Evolutionary conservation across 1,140 invertebrate species (phyloP).

Genomic region (Meloidogyne chitwoodi): DNA sequence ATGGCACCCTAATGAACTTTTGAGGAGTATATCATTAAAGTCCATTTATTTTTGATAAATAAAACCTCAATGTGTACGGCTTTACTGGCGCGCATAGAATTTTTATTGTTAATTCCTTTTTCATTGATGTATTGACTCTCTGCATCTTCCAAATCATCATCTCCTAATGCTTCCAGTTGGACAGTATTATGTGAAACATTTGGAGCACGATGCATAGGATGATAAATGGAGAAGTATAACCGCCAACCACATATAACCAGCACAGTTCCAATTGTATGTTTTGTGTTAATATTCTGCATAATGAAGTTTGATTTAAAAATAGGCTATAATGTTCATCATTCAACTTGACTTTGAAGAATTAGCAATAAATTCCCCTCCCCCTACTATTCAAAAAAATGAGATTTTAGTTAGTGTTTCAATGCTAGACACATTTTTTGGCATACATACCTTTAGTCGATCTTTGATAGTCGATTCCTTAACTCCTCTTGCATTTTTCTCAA

Average conservation of each 20-base stretch:
- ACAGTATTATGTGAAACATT: conserved; percentile 16
- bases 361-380: too few relatives aligned
- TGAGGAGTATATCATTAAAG: too few relatives aligned
- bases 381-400: not conserved
- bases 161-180: conserved; percentile 43
- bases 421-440: too few relatives aligned
- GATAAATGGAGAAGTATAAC: conserved; percentile 96
- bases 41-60: not conserved
- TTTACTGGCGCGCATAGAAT: too few relatives aligned
- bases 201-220: conserved; percentile 66
- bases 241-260: conserved; percentile 87
- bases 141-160: conserved; percentile 29
- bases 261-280: conserved; percentile 94
- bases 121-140: not conserved
- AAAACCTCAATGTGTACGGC: conserved; percentile 58
- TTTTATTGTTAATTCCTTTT: not conserved
- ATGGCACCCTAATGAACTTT: too few relatives aligned
- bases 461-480: not conserved
- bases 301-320: not conserved
- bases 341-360: too few relatives aligned
- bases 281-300: conserved; percentile 79
- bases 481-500: not conserved
- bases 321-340: too few relatives aligned
- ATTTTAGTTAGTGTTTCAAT: too few relatives aligned
- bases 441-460: conserved; percentile 37